Conservation (phyloP, 2,888 invertebrate species). For the Periphyllus acericola region DNA sequence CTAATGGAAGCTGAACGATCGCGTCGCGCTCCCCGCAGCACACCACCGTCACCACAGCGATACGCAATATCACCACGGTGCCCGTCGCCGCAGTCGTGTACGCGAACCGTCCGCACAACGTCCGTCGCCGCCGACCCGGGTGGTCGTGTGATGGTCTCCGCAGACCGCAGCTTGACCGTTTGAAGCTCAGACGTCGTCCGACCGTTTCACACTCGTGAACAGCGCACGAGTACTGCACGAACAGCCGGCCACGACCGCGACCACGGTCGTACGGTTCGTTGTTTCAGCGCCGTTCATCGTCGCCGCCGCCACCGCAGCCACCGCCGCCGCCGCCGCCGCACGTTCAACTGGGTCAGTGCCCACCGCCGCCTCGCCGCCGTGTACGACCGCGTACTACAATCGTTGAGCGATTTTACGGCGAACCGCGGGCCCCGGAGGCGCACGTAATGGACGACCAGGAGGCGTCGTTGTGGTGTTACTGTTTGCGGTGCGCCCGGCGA, state of each 20-base stretch:
- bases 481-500: conserved; percentile 45
- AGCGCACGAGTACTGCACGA: too few species aligned
- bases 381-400: not conserved
- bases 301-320: not conserved
- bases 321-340: not conserved
- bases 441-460: not conserved
- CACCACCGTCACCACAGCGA: not conserved
- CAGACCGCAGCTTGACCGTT: too few species aligned
- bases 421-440: not conserved
- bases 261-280: not conserved
- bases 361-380: not conserved
- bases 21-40: conserved; percentile 14
- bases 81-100: not conserved
- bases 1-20: conserved; percentile 57
- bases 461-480: conserved; percentile 30
- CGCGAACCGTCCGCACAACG: too few species aligned
- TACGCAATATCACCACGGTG: not conserved
- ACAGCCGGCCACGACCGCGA: not conserved
- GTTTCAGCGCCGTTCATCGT: not conserved
- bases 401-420: not conserved
- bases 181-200: too few species aligned
- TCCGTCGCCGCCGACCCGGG: not conserved
- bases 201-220: too few species aligned
- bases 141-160: not conserved
- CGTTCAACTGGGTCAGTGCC: conserved; percentile 23